Base-by-base conservation (phyloP, 2,113 vertebrate genomes). In the Benitochromis conjunctus region DNA sequence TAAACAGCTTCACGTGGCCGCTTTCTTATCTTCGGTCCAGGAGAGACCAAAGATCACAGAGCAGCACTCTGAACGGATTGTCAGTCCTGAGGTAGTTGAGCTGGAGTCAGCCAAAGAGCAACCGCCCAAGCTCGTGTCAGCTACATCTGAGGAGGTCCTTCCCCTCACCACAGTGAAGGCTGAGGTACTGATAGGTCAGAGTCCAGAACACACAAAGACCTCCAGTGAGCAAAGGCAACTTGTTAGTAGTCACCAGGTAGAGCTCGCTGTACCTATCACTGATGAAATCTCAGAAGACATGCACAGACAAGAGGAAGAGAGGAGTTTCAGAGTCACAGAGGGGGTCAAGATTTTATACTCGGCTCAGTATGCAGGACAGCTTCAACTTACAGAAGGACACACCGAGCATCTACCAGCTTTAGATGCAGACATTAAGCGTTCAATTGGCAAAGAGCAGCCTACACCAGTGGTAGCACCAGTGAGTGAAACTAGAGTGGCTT, bases 21-120 rank as follows among this genome's bases (percentile, higher is more conserved):
- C 93, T 7, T 95, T 96, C 82, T 48, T 95, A 14, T 94, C 95
- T 34, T 87, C 94, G 11, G 92, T 96, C 66, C 95, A 95, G 83
- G 96, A 97, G 84, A 95, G 80, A 6, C 92, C 84, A 19, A 92
- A 94, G 26, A 94, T 97, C 36, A 92, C 69, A 1, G 96, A 97
- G 66, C 95, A 96, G 79, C 96, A 96, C 76, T 93, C 89, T 5
- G 93, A 96, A n/a, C 79, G 84, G 0, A 95, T 97, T 8, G 84
- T 94, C 82, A 96, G 95, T 46, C 96, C 95, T 4, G 95, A 95
- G 74, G 19, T 95, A 0, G 26, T 92, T 2, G 90, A 95, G 11
- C 89, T 94, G 1, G 21, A 94, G 43, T 34, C 87, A 0, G 60
- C 76, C 41, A 86, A 57, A 86, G 96, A 97, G 60, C 81, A 89